Base-by-base conservation (phyloP, 2,888 invertebrate species). In the Eretmocerus hayati region DNA sequence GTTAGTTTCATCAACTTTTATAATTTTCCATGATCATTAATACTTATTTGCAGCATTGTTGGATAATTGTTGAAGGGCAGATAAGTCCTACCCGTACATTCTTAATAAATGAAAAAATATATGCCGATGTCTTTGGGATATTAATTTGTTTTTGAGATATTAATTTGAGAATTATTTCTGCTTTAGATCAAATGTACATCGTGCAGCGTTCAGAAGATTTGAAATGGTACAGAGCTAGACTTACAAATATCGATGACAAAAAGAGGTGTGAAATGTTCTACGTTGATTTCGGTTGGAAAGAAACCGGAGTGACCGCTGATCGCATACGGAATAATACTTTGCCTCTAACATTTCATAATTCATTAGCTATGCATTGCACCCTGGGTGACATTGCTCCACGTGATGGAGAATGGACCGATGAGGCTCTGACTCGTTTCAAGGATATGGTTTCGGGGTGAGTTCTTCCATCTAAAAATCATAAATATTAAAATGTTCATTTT, bases 201-300 rank as follows among this genome's bases (percentile, higher is more conserved):
- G 80, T 78, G 2, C 75, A 74, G 61, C 79, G 78, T 62, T 63
- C 66, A 41, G 65, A 62, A 0, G 78, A 81, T 58, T 73, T 76
- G 19, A 69, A 73, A 56, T 90, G 87, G 87, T 81, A 81, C 60
- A 77, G 90, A 46, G 83, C 80, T 9, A 73, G 77, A 40, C 69
- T 85, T 1, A 62, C 71, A 9, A 45, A n/a, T 11, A 26, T 26
- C 6, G 11, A 42, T 2, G 33, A 8, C 31, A 1, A 15, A 20
- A 66, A 61, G 39, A 54, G 63, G 0, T 79, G 76, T 58, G 72
- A 75, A 21, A 76, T 85, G 3, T 78, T 78, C 58, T 79, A 80
- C 55, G 71, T 85, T 18, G 87, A 87, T 65, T 78, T 79, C 57
- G 87, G 87, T 2, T 74, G 76, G 57, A 71, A 67, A 0, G 75